Evolutionary conservation across 1,140 invertebrate genomes (phyloP).

Genomic region (Scylla paramamosain): DNA sequence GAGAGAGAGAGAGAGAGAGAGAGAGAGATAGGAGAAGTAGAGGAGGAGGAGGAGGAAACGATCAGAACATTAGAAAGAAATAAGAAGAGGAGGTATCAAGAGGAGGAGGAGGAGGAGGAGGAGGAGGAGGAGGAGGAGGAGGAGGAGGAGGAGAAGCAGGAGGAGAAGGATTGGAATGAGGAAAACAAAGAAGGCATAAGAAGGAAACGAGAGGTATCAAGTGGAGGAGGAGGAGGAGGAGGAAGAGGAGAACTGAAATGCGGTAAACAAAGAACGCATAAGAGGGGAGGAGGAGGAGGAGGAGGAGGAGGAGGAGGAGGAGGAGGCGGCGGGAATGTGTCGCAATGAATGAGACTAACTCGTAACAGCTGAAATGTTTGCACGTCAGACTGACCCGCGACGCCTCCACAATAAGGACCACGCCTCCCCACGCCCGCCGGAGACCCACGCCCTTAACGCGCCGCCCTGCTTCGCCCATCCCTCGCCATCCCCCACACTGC

Average conservation of each 20-base stretch:
- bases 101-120: not conserved
- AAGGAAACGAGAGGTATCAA: not conserved
- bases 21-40: constrained; percentile 33
- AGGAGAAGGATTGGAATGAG: not conserved
- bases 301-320: not conserved
- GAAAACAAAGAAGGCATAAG: not conserved
- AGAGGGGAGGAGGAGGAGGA: not conserved
- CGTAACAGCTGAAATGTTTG: not conserved
- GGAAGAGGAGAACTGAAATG: not conserved
- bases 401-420: not conserved
- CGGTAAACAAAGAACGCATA: not conserved
- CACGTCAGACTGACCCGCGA: not conserved
- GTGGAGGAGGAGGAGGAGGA: not conserved
- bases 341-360: not conserved
- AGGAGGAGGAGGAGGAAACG: not conserved
- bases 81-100: not conserved
- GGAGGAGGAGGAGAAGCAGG: not conserved
- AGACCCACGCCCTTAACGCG: not conserved
- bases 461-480: not conserved
- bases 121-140: too few species aligned
- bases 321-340: not conserved
- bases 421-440: not conserved
- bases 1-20: constrained; percentile 48
- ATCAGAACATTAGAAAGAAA: not conserved
- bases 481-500: not conserved